A percentile compares a stretch with the other conserved stretches of the same genome.
phyloP scores from a whole-genome alignment of 1,140 invertebrate genomes.

The Polypedilum pembai region DNA sequence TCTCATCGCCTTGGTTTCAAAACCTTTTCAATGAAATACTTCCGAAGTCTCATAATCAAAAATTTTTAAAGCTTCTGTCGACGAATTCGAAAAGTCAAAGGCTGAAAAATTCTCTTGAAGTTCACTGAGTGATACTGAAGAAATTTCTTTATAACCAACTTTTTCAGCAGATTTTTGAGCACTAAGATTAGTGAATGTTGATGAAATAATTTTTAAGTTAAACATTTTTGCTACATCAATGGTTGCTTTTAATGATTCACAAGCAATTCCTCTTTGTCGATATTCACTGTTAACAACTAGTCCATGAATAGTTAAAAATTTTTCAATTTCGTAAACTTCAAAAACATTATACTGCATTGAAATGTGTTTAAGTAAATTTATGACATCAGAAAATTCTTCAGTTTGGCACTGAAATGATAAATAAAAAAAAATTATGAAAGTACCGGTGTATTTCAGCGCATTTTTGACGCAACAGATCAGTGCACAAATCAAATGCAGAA shows the following conservation, averaged over 20 bases:
- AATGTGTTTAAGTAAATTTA: not conserved
- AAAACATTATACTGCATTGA: not conserved
- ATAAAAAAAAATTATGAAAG: not conserved
- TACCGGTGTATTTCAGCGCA: no score
- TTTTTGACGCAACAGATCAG: no score
- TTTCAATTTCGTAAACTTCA: not conserved
- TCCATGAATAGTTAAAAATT: constrained; percentile 9
- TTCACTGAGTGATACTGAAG: not conserved
- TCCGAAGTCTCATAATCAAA: not conserved
- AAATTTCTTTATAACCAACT: not conserved
- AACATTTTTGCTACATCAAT: not conserved
- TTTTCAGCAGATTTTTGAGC: not conserved
- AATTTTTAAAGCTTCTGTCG: not conserved
- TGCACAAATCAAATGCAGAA: no score
- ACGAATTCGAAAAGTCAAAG: not conserved
- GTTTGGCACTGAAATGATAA: not conserved
- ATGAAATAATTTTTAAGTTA: not conserved
- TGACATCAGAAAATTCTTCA: not conserved
- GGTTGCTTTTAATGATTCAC: not conserved
- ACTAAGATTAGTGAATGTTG: not conserved
- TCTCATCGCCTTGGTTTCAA: no score
- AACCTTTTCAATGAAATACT: no score
- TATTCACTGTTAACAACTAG: not conserved
- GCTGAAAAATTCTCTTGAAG: not conserved
- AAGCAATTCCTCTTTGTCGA: not conserved